These are phyloP conservation scores for Marronus borbonicus DNA, from an alignment of 2,888 invertebrate genomes.

Conservation along the genomic window DNA sequence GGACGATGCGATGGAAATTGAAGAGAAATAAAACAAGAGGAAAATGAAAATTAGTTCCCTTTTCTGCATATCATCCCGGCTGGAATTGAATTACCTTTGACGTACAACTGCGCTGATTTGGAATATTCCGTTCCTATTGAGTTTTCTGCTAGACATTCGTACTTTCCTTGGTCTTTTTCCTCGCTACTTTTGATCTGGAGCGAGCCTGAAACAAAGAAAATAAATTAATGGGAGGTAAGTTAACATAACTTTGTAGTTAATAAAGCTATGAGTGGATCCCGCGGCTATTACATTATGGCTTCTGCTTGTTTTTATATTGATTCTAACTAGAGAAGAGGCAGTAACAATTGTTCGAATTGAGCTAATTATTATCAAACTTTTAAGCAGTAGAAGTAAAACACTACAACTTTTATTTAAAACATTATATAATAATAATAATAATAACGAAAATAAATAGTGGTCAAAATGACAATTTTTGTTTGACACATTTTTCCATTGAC, in stretches of 20 bases:
- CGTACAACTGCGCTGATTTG: slow-evolving; percentile 90
- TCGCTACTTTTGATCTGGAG: slow-evolving; percentile 92
- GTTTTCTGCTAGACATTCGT: slow-evolving; percentile 97
- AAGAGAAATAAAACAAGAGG: slow-evolving; percentile 42
- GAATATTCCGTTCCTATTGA: slow-evolving; percentile 94
- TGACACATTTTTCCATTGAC: too few species aligned
- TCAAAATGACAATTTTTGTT: too few species aligned
- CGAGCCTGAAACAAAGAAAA: slow-evolving; percentile 76
- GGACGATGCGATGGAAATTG: slow-evolving; percentile 35
- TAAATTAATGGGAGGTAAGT: slow-evolving; percentile 11
- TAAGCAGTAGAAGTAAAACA: too few species aligned
- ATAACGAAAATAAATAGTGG: too few species aligned
- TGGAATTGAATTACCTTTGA: slow-evolving; percentile 81
- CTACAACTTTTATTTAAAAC: too few species aligned
- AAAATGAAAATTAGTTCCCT: slow-evolving; percentile 49
- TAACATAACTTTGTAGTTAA: background rate
- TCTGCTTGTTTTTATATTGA: too few species aligned
- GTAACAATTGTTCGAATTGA: too few species aligned
- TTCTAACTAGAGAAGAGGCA: too few species aligned
- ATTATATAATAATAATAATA: too few species aligned
- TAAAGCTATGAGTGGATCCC: too few species aligned
- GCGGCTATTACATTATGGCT: too few species aligned
- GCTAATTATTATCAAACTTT: too few species aligned
- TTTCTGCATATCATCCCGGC: slow-evolving; percentile 42
- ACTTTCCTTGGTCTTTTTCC: slow-evolving; percentile 94